Evolutionary conservation across 1,140 invertebrate genomes (phyloP), one percentile per base, ranked within the genome.

Genomic region (Drosophila malerkotliana): DNA sequence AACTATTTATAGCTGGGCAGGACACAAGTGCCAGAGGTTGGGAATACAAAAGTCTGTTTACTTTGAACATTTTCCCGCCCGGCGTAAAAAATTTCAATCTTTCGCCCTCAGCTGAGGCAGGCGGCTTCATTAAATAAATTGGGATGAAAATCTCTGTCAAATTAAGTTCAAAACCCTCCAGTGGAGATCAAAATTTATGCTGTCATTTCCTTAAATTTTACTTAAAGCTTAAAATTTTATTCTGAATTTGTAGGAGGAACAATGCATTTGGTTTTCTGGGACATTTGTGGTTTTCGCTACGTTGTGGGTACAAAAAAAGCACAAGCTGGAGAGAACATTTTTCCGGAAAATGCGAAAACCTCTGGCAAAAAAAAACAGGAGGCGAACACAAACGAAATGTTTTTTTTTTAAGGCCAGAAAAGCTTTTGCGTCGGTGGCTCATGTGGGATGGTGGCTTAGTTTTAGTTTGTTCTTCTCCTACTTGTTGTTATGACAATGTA

Each of bases 41-140:
- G 6, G 30, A 15, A 37, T 24, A 37, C 51, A 53, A 32, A 53
- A 47, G 15, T 64, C 60, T 64, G 41, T 48, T 49, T 69, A 32
- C 52, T 49, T 14, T 26, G 8, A 56, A 55, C n/a, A 69, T 69
- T 47, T 56, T 69, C 12, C 18, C 15, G 51, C 21, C 18, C 14
- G 26, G n/a, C 41, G 39, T 15, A 21, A 34, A 32, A 57, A 6
- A 41, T 34, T 57, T 57, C 10, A 69, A 71, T 49, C 48, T 69
- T 69, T 39, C 7, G 7, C n/a, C 15, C 32, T 24, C 9, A 41
- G 26, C 18, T 15, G 10, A 51, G 41, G 8, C 44, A 14, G 44
- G 64, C 28, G 24, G 57, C 72, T 57, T 72, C 64, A 81, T 80
- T 64, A 81, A 72, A 66, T 58, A 54, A 77, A 61, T 71, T 69